These are phyloP conservation scores for Nestor notabilis DNA, from an alignment of 2,113 vertebrate species.

Conservation along the genomic window DNA sequence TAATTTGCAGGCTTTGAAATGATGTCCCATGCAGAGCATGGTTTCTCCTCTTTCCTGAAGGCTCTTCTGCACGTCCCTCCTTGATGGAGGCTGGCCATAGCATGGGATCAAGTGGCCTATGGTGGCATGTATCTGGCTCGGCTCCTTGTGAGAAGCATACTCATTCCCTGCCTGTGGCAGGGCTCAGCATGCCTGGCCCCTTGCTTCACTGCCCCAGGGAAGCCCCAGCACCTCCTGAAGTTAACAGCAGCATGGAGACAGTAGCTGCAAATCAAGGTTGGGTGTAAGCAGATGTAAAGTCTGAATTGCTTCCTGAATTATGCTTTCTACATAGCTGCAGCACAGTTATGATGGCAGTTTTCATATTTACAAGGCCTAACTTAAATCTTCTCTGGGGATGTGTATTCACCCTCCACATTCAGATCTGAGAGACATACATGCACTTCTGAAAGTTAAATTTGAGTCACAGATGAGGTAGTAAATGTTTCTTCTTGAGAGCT, in stretches of 20 bases:
- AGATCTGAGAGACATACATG: neutral
- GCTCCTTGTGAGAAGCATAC: rapidly evolving
- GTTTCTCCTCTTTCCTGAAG: neutral
- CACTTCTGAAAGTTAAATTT: neutral
- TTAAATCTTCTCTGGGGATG: neutral
- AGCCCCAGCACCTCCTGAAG: neutral
- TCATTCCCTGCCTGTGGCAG: neutral
- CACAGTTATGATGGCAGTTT: neutral
- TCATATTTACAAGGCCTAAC: neutral
- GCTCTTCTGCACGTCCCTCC: neutral
- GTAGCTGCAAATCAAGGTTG: neutral
- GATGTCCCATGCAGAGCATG: rapidly evolving
- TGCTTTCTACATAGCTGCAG: neutral
- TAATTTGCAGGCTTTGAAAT: neutral
- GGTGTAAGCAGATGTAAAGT: neutral
- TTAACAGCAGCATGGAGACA: neutral
- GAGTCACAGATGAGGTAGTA: neutral
- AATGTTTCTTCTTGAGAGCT: neutral
- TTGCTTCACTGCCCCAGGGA: rapidly evolving
- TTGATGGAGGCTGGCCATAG: neutral
- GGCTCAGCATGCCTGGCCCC: neutral
- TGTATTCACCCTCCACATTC: rapidly evolving
- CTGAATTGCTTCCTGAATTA: neutral
- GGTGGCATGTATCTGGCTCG: neutral
- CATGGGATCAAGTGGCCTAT: neutral